These are phyloP conservation scores for Catocala nupta DNA, from an alignment of 2,888 invertebrate genomes.

Conservation along the genomic window DNA sequence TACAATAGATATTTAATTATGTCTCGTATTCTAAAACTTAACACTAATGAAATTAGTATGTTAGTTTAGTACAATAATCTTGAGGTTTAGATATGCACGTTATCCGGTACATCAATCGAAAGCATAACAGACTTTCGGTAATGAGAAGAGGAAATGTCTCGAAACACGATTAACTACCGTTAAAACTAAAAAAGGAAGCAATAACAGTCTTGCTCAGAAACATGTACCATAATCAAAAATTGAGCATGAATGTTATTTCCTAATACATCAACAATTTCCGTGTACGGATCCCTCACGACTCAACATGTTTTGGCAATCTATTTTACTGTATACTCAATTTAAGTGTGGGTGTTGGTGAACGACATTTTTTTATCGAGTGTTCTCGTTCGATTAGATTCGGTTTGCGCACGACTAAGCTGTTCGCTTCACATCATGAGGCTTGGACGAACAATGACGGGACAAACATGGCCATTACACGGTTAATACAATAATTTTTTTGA, in stretches of 20 bases:
- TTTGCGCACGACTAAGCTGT: conserved; percentile 44
- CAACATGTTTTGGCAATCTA: conserved; percentile 17
- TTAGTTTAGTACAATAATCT: no score
- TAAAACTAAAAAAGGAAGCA: neutral
- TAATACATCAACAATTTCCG: conserved; percentile 18
- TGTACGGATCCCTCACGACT: conserved; percentile 31
- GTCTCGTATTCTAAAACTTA: no score
- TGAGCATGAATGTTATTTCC: conserved; percentile 5
- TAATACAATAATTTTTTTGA: neutral
- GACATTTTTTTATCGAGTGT: conserved; percentile 60
- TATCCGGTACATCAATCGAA: no score
- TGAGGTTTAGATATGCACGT: no score
- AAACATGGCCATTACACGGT: conserved; percentile 8
- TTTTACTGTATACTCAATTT: conserved; percentile 45
- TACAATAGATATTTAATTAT: no score
- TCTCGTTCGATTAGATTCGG: conserved; percentile 52
- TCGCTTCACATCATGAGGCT: conserved; percentile 7
- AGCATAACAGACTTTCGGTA: no score
- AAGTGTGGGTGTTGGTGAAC: conserved; percentile 56
- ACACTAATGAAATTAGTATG: no score
- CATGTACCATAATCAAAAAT: conserved; percentile 4
- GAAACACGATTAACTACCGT: no score
- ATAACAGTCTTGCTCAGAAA: no score
- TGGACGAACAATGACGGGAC: conserved; percentile 2
- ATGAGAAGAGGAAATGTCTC: no score